A percentile compares a stretch with the other conserved stretches of the same genome.
Conservation (phyloP, 1,140 invertebrate species). For the Drosophila littoralis region DNA sequence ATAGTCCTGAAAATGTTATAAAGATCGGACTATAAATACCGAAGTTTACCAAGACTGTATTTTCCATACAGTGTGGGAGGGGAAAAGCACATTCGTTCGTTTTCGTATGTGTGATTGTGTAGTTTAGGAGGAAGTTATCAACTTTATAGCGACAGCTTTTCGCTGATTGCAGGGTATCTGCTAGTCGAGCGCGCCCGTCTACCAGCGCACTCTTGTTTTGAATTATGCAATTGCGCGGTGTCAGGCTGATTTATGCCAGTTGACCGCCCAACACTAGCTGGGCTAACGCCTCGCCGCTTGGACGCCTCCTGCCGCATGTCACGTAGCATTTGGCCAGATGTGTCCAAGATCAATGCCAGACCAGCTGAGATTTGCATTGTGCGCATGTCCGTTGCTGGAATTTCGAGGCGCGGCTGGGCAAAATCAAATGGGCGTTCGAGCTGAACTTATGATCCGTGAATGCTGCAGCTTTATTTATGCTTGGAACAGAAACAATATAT, state of each 20-base stretch:
- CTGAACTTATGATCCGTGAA: constrained; percentile 41
- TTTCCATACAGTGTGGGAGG: too few species aligned
- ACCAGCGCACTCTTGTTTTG: constrained; percentile 1
- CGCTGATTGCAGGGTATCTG: too few species aligned
- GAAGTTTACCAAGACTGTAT: too few species aligned
- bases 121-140: too few species aligned
- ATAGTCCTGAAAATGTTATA: too few species aligned
- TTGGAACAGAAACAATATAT: background rate
- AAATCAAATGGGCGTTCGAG: constrained; percentile 24
- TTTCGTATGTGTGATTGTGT: too few species aligned
- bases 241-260: constrained; percentile 72
- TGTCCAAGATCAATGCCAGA: constrained; percentile 66
- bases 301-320: constrained; percentile 56
- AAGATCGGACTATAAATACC: too few species aligned
- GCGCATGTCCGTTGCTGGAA: constrained; percentile 13
- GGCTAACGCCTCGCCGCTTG: constrained; percentile 55
- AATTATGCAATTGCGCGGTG: constrained; percentile 59
- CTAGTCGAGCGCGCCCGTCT: too few species aligned
- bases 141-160: too few species aligned
- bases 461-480: constrained; percentile 36
- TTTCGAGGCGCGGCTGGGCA: constrained; percentile 20
- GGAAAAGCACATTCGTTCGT: too few species aligned
- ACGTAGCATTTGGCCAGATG: constrained; percentile 33
- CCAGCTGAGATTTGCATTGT: constrained; percentile 48
- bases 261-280: constrained; percentile 43